A percentile compares a stretch with the other conserved stretches of the same genome.
These are phyloP conservation scores for Corythoichthys haematopterus DNA, from an alignment of 2,113 vertebrate species.

Conservation along the genomic window DNA sequence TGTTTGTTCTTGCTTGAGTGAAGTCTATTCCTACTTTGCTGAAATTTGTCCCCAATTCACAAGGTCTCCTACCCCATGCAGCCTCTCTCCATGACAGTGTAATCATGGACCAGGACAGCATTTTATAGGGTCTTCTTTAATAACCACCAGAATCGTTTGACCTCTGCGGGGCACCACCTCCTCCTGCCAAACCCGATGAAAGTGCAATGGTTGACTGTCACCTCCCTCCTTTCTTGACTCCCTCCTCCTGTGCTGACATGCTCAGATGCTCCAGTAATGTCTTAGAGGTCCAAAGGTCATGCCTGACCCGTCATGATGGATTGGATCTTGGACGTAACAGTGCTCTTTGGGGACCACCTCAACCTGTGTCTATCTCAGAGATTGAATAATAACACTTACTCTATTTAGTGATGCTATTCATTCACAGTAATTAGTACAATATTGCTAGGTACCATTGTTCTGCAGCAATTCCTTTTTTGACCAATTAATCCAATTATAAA, in stretches of 20 bases:
- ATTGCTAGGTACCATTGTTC: background rate
- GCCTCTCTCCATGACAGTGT: constrained; percentile 58
- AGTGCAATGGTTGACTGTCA: constrained; percentile 34
- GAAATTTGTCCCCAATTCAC: constrained; percentile 16
- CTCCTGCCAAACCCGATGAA: constrained; percentile 28
- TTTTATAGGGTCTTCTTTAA: constrained; percentile 69
- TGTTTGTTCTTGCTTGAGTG: constrained; percentile 1
- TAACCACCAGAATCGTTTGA: constrained; percentile 61
- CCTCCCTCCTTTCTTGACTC: constrained; percentile 23
- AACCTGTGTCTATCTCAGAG: constrained; percentile 25
- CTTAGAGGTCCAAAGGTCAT: constrained; percentile 60
- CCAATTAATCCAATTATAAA: constrained; percentile 27
- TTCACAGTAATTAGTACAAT: constrained; percentile 24
- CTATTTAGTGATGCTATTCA: constrained; percentile 18
- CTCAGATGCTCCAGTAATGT: constrained; percentile 66
- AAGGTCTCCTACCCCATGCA: constrained; percentile 46
- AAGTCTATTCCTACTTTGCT: constrained; percentile 23
- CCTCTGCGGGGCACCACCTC: constrained; percentile 54
- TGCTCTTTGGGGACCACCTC: constrained; percentile 35
- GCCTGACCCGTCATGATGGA: constrained; percentile 58
- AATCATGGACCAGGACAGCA: constrained; percentile 63
- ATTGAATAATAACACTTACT: constrained; percentile 24
- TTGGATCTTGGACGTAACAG: constrained; percentile 53
- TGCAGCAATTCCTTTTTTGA: constrained; percentile 26
- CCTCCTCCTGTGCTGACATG: constrained; percentile 51